Evolutionary conservation across 37 sponge, comb jelly and placozoan species (phyloP), one percentile per base, ranked within the genome.

Genomic region (Oopsacas minuta): DNA sequence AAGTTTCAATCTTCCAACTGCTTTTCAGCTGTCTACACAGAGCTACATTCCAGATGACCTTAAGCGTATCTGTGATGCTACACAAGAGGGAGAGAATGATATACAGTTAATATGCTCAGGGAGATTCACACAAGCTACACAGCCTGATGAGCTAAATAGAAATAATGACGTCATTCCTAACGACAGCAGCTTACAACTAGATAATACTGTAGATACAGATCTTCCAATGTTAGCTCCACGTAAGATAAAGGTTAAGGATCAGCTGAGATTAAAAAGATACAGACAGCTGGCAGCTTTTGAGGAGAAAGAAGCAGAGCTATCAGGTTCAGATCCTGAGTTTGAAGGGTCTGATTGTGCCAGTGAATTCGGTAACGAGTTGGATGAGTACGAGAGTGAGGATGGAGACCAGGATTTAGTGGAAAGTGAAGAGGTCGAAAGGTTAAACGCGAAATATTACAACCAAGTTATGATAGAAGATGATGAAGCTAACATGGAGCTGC

Each of bases 271-370:
- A 34, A 61, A 61, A 34, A 10, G 75, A 34, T 61, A 61, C 75
- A 25, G 30, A 36, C 85, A 88, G 15, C 82, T 92, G 36, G 86
- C 86, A 7, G 90, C 92, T 52, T 94, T 94, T 89, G 90, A 90
- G 36, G 95, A 94, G 87, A 85, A 86, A 84, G 95, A 94, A 81
- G 95, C 95, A 22, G 95, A 94, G 87, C 85, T 94, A 36, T 94
- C 95, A 22, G 95, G 95, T 0, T 83, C 83, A 37, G 95, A 94
- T 37, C 75, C 20, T 25, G 75, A 61, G 30, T 5, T n/a, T 5
- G 85, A 90, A 69, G 90, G 89, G 0, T 61, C 87, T 0, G 92
- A 90, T 36, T 81, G 38, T 0, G 94, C 87, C 36, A 86, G 86
- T 1, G 49, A 39, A 23, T 84, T 61, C 39, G 87, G 85, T 0